A percentile compares a stretch with the other conserved stretches of the same genome.
Evolutionary conservation across 1,140 invertebrate genomes (phyloP).

Genomic region (Conus betulinus): DNA sequence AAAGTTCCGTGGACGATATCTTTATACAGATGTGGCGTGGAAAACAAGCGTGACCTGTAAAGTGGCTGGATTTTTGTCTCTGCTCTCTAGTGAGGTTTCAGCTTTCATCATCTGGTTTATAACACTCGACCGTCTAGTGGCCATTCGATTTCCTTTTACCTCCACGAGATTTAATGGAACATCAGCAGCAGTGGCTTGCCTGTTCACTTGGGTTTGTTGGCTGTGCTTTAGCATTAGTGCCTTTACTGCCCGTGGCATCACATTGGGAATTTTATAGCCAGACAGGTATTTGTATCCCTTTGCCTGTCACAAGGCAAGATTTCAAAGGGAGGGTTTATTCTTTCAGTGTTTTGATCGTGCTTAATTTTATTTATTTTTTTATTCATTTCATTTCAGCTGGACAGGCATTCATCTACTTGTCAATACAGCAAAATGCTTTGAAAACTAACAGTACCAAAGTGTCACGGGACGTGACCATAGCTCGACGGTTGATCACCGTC

Average conservation of each 20-base stretch:
- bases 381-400: conserved; percentile 44
- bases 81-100: conserved; percentile 58
- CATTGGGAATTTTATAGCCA: conserved; percentile 50
- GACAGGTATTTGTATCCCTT: conserved; percentile 48
- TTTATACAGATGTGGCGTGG: conserved; percentile 54
- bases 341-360: conserved; percentile 44
- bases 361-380: conserved; percentile 50
- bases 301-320: conserved; percentile 42
- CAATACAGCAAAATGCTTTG: conserved; percentile 28
- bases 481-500: conserved; percentile 44
- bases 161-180: conserved; percentile 29
- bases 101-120: conserved; percentile 53
- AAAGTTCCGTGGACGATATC: conserved; percentile 56
- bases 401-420: conserved; percentile 47
- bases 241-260: conserved; percentile 22
- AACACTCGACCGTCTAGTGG: conserved; percentile 53
- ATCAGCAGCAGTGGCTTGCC: conserved; percentile 8
- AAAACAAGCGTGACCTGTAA: conserved; percentile 50
- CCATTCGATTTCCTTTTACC: conserved; percentile 60
- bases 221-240: conserved; percentile 32
- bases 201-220: conserved; percentile 34
- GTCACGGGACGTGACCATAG: conserved; percentile 38
- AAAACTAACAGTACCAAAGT: background rate
- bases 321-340: conserved; percentile 45
- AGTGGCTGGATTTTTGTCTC: conserved; percentile 59